These are phyloP conservation scores for Argyresthia goedartella DNA, from an alignment of 2,888 invertebrate species.

Conservation along the genomic window DNA sequence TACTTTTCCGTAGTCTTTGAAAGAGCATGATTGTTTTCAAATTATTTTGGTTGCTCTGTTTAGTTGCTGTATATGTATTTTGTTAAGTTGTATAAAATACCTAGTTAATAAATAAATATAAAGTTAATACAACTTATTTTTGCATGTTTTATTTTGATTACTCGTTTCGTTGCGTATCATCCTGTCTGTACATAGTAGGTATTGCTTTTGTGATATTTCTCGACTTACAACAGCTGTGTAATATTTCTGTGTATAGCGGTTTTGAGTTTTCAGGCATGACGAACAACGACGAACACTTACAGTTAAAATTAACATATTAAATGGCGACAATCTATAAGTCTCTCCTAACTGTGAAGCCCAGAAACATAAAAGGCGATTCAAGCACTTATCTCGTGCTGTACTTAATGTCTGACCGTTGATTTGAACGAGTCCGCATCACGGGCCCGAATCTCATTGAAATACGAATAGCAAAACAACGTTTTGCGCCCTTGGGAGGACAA, in stretches of 20 bases:
- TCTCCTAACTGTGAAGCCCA: too few relatives aligned
- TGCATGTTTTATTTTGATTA: constrained; percentile 50
- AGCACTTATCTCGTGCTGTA: too few relatives aligned
- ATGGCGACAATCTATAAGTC: too few relatives aligned
- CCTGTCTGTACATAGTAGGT: neutral
- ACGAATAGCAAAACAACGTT: too few relatives aligned
- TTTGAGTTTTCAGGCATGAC: neutral
- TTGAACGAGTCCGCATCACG: too few relatives aligned
- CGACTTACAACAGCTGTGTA: neutral
- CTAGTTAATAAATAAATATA: constrained; percentile 61
- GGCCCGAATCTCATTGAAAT: too few relatives aligned
- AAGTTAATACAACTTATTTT: constrained; percentile 53
- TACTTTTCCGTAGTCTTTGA: too few relatives aligned
- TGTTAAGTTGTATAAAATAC: constrained; percentile 70
- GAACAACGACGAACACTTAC: neutral
- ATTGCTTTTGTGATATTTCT: neutral
- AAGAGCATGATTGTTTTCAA: constrained; percentile 38
- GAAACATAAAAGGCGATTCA: too few relatives aligned
- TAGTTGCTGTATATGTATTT: constrained; percentile 67
- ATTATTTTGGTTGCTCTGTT: constrained; percentile 59
- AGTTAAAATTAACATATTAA: neutral
- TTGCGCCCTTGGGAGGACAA: too few relatives aligned
- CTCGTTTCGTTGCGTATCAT: neutral
- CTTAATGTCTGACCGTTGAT: too few relatives aligned
- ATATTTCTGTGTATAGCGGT: neutral